Base-by-base conservation (phyloP, 2,113 vertebrate species). In the Notothenia coriiceps region DNA sequence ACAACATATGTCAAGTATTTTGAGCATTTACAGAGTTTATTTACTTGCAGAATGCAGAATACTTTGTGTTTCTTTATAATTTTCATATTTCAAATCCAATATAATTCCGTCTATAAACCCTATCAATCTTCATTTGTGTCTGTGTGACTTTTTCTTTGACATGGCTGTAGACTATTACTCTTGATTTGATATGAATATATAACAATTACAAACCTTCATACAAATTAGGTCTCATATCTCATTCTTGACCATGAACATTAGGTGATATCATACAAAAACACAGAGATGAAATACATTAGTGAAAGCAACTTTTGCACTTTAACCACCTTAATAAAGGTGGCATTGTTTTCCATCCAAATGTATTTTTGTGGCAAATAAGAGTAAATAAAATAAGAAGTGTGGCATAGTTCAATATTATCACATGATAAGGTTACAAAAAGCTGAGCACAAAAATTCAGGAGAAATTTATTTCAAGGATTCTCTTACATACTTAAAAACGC, bases 41-140 rank as follows among this genome's bases (percentile, higher is more conserved):
- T 75, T 84, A 83, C 57, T 76, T 64, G 76, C 79, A 83, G 64
- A 74, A 77, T 82, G 29, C 70, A 67, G 5, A 80, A 70, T 47
- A 56, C 46, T 82, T 76, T 64, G 64, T 71, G 50, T 6, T 80
- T 75, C 69, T 83, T 70, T 83, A 59, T 40, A 77, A 66, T 86
- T 86, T 79, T 85, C 71, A 81, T 66, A 77, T 86, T 82, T 87
- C 78, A 84, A 81, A 86, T 86, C 51, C 25, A 72, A 61, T 76
- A 70, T 79, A 2, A 6, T 75, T 73, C 54, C 44, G 64, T 89
- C 80, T 84, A 67, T 81, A 83, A 82, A 66, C n/a, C 44, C 49
- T 22, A 82, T 80, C 67, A 62, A 73, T 82, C 82, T 83, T 70
- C 81, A 83, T 89, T 90, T 85, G 68, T 73, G 85, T 82, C 72